Percentiles rank a stretch among this genome's conserved stretches.
phyloP scores from a whole-genome alignment of 64 coral and sea anemone genomes.

The Actinia equina region DNA sequence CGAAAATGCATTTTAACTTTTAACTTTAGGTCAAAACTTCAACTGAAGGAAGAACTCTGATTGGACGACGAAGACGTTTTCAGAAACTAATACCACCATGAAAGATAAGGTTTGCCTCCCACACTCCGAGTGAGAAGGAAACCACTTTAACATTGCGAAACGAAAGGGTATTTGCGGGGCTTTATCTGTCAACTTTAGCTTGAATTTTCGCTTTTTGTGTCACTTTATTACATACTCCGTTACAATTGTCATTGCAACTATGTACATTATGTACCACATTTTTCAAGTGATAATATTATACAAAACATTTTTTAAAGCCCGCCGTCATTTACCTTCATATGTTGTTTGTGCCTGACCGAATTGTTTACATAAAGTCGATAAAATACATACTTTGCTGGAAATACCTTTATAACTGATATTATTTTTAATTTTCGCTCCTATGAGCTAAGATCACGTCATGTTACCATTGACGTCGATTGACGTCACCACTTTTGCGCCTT shows the following conservation, averaged over 20 bases:
- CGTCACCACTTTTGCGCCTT: slow-evolving; percentile 7
- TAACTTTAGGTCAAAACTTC: slow-evolving; percentile 11
- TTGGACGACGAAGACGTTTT: not conserved
- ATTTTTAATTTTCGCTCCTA: not conserved
- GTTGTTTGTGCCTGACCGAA: not conserved
- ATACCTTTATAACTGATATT: slow-evolving; percentile 2
- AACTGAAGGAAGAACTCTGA: not conserved
- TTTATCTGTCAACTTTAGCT: not conserved
- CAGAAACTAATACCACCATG: slow-evolving; percentile 12
- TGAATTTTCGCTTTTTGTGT: not conserved
- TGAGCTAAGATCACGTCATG: slow-evolving; percentile 6
- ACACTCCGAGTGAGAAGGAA: not conserved
- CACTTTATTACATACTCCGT: not conserved
- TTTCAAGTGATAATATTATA: not conserved
- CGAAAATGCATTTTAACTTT: slow-evolving; percentile 1
- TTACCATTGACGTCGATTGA: slow-evolving; percentile 31
- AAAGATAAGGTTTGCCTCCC: slow-evolving; percentile 14
- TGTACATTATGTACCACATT: not conserved
- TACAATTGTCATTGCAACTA: not conserved
- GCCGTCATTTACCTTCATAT: not conserved
- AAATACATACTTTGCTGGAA: not conserved
- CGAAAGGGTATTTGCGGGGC: not conserved
- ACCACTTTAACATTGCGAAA: slow-evolving; percentile 14
- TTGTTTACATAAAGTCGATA: not conserved
- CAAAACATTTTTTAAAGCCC: not conserved